Evolutionary conservation across 2,797 vertebrate species (phyloP), one percentile per base, ranked within the genome.

Genomic region (Phataginus tricuspis): DNA sequence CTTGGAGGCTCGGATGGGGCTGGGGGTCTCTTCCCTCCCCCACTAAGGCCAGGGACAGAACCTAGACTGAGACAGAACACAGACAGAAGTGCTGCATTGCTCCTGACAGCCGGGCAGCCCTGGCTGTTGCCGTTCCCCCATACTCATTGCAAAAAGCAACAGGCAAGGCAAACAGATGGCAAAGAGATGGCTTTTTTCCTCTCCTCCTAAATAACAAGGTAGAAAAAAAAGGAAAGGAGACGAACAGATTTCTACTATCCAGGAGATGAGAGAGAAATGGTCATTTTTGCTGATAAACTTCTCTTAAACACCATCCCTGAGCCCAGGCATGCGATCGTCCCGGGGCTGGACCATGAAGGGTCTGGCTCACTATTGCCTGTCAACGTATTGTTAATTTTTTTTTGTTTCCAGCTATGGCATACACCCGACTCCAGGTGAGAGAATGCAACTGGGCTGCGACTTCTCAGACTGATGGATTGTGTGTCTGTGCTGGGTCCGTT

Each of bases 401-500:
- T 97, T 92, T 97, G 27, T 69, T 95, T 94, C 96, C 98, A 64
- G 86, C 88, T 2, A 9, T 71, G 71, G 95, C 66, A 19, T 5
- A 90, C 84, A 1, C 69, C 85, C 93, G 75, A 98, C 98, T 99
- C 99, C 99, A 99, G 99, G 99, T 99, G 99, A 99, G 99, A 98
- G 98, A 87, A 98, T 75, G 86, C 98, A 98, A 98, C 98, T 94
- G 97, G 23, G 75, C 97, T 86, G 98, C 78, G 95, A 97, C 92
- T 95, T 96, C 92, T 95, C 96, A 96, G 97, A 92, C 98, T 99
- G 99, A 99, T 99, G 99, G 99, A 99, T 99, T 99, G 98, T 97
- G 96, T 98, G 98, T 98, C 97, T 96, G 97, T 97, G 98, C 98
- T 85, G 98, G 98, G 98, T 98, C 98, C 96, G 98, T 98, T 99